phyloP scores from a whole-genome alignment of 2,113 vertebrate species.

The Stomatorhinus ivindoensis region DNA sequence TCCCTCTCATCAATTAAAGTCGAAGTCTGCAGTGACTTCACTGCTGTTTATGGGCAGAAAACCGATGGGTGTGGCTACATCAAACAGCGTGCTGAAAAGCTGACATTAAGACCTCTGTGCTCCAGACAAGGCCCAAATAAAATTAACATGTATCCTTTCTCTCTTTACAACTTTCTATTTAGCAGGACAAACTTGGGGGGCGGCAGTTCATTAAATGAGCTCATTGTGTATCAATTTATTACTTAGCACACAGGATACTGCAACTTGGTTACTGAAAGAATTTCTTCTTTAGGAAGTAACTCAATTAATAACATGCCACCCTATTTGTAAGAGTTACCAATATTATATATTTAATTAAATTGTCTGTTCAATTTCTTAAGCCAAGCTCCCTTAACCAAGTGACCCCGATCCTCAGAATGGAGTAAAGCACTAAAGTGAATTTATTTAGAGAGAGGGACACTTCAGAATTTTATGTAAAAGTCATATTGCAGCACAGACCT shows the following conservation, averaged over 20 bases:
- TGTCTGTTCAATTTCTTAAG: not conserved
- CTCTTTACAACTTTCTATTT: conserved; percentile 12
- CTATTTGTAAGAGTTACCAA: not conserved
- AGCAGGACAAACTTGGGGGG: not conserved
- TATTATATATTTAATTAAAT: not conserved
- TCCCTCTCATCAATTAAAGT: not conserved
- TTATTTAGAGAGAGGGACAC: not conserved
- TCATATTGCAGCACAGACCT: not conserved
- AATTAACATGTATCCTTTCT: not conserved
- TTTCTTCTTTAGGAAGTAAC: not conserved
- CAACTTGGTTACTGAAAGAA: not conserved
- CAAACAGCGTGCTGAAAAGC: not conserved
- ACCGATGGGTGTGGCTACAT: not conserved
- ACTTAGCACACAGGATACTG: not conserved
- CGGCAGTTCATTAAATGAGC: not conserved
- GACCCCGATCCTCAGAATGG: not conserved
- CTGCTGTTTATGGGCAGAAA: not conserved
- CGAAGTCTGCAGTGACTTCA: not conserved
- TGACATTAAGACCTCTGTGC: conserved; percentile 2
- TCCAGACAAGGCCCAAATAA: conserved; percentile 4
- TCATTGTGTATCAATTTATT: not conserved
- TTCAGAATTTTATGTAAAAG: not conserved
- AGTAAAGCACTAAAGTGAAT: not conserved
- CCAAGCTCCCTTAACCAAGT: not conserved
- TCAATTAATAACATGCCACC: not conserved